Evolutionary conservation across 2,888 invertebrate genomes (phyloP), one percentile per base, ranked within the genome.

Genomic region (Lottia scabra): DNA sequence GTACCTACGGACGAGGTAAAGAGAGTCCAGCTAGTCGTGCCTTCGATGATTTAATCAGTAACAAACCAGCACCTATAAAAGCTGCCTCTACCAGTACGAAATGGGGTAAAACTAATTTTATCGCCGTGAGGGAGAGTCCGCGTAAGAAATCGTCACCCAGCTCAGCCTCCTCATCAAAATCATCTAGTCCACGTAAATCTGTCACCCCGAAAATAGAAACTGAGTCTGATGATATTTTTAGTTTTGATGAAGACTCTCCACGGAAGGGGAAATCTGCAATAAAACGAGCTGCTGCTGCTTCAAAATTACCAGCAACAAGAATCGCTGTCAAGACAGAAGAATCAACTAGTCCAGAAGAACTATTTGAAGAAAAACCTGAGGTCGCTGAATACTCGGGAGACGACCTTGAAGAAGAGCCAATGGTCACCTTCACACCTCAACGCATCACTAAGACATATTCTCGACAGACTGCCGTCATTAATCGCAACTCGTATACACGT

Each of bases 31-130:
- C 84, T 26, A 85, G 79, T 70, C 75, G 78, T 67, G 82, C 82
- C 16, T 83, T 84, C 80, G 85, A 85, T 81, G 83, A 85, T 48
- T 78, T 82, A 48, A 76, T 81, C 30, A 75, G 74, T 70, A 67
- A 80, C 23, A 78, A 77, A 46, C 65, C 68, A 73, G 71, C 77
- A 68, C 67, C 73, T 13, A 75, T 76, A 63, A 80, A 77, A 67
- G 71, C 76, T 43, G 77, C 76, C 66, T 70, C 83, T 27, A 80
- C 81, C 13, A 78, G 79, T 44, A 77, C 83, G 27, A 85, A 84
- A 77, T 85, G 86, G 86, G 85, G 85, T 12, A 84, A 84, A 71
- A 83, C 84, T 56, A 84, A 83, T n/a, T 85, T 84, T 77, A 80
- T 80, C 26, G 82, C 84, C n/a, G 75, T 82, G 8, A 73, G 84